Evolutionary conservation across 1,140 invertebrate species (phyloP), one percentile per base, ranked within the genome.

Genomic region (Orchesella cincta): DNA sequence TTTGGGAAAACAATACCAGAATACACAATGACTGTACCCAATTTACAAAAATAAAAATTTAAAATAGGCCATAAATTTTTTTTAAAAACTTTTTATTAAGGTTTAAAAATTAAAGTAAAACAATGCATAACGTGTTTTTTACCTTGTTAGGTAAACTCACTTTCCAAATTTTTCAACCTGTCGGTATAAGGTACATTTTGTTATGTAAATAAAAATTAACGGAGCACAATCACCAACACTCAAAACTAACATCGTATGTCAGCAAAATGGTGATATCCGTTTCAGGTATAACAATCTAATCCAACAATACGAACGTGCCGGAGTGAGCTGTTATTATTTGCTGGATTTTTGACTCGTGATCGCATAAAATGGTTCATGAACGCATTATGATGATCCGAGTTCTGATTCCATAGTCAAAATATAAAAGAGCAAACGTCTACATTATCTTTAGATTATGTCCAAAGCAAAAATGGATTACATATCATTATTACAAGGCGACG

Each of bases 241-340:
- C 8, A 46, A 46, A 20, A 12, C 8, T 8, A 46, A 46, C 8
- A 46, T 46, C 39, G 39, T 12, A 8, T 12, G 20, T 20, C 8
- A 46, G 8, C 39, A 20, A 46, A 46, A 20, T 12, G 20, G 20
- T 62, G 23, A 62, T 16, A 62, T 62, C 23, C 54, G 54, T 62
- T 62, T 62, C 54, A 14, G 3, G 54, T 62, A 62, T 62, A n/a
- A 62, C 23, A 26, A 5, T 62, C 23, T 12, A 8, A 62, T 16
- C n/a, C n/a, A 62, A 62, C 54, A 62, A 62, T 62, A 28, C 54
- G 54, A 62, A 62, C 54, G 54, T 62, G 54, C 54, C 54, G 8
- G 16, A 18, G 8, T 8, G 54, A 62, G 23, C 23, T 18, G 54
- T 62, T 62, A 62, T 62, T 62, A n/a, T 62, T 46, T 46, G 20